Percentiles rank a stretch among this genome's conserved stretches.
These are phyloP conservation scores for Bellardia pandia DNA, from an alignment of 2,888 invertebrate genomes.

Conservation along the genomic window DNA sequence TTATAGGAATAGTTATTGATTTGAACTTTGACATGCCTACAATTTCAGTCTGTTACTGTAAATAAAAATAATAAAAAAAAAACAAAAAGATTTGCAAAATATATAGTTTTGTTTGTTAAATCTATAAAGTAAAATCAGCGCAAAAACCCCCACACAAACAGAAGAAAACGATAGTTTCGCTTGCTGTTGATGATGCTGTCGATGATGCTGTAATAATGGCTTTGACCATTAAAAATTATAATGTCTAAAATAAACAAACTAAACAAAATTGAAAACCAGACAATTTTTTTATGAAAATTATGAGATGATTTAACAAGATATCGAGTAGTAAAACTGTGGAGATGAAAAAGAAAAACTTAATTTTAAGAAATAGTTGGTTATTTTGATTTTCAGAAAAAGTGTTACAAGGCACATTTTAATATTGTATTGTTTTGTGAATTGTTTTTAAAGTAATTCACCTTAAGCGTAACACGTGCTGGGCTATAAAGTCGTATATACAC, in stretches of 20 bases:
- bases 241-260: constrained; percentile 63
- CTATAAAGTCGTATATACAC: background rate
- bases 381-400: constrained; percentile 44
- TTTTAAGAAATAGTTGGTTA: constrained; percentile 7
- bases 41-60: constrained; percentile 58
- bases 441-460: constrained; percentile 57
- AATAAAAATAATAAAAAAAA: constrained; percentile 12
- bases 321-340: constrained; percentile 5
- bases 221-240: constrained; percentile 72
- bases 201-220: constrained; percentile 71
- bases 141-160: constrained; percentile 54
- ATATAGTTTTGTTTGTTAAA: constrained; percentile 55
- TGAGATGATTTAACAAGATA: constrained; percentile 67
- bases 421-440: constrained; percentile 60
- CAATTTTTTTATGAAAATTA: constrained; percentile 51
- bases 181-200: constrained; percentile 46
- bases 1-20: constrained; percentile 62
- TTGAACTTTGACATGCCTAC: constrained; percentile 70
- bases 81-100: constrained; percentile 19
- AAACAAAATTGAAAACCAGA: background rate
- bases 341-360: constrained; percentile 27
- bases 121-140: constrained; percentile 70
- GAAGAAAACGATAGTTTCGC: constrained; percentile 32
- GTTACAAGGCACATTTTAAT: constrained; percentile 70
- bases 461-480: constrained; percentile 69